Percentiles rank a stretch among this genome's conserved stretches.
phyloP scores from a whole-genome alignment of 2,888 invertebrate species.

The Pseudococcus longispinus region DNA sequence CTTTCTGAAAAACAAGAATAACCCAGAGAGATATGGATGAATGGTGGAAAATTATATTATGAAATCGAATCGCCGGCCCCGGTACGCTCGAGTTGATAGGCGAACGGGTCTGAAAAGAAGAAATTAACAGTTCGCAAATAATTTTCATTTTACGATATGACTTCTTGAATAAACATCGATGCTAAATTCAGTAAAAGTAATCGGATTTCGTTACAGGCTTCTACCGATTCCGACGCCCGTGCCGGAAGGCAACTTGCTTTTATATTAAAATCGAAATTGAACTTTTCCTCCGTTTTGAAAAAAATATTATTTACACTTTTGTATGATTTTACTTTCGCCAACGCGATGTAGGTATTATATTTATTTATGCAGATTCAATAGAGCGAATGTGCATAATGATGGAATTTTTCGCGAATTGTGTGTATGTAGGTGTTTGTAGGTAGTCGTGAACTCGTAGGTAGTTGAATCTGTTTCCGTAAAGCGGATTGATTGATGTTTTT shows the following conservation, averaged over 20 bases:
- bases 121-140: slow-evolving; percentile 4
- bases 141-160: slow-evolving; percentile 15
- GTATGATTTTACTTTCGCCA: not conserved
- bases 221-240: too few species aligned
- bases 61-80: not conserved
- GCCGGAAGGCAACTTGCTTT: not conserved
- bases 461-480: not conserved
- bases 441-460: not conserved
- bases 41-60: not conserved
- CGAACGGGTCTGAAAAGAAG: not conserved
- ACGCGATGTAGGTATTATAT: not conserved
- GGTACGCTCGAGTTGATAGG: not conserved
- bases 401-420: not conserved
- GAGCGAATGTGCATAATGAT: not conserved
- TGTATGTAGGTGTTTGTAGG: too few species aligned
- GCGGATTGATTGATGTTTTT: not conserved
- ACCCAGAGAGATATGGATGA: not conserved
- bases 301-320: not conserved
- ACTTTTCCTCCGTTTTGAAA: not conserved
- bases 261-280: slow-evolving; percentile 40
- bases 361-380: not conserved
- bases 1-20: not conserved
- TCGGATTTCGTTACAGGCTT: slow-evolving; percentile 9
- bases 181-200: slow-evolving; percentile 8
- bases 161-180: slow-evolving; percentile 32